Conservation (phyloP, 2,797 vertebrate species). For the Silurus aristotelis region DNA sequence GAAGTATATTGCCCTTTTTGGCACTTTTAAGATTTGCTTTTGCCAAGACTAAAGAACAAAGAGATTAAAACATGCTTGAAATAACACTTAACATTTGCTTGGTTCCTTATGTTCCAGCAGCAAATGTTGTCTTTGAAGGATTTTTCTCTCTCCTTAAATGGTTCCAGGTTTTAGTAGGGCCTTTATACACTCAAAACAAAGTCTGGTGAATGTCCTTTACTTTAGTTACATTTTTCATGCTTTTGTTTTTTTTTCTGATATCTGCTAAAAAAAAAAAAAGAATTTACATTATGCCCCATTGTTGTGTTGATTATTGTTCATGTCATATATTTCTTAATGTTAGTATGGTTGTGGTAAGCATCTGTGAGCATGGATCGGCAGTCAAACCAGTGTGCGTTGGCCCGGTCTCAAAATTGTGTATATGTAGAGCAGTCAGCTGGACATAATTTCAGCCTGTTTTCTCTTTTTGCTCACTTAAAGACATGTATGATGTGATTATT, state of each 20-base stretch:
- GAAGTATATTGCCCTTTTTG: neutral
- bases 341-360: neutral
- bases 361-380: neutral
- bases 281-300: neutral
- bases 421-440: neutral
- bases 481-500: constrained; percentile 23
- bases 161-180: constrained; percentile 48
- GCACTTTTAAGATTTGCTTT: constrained; percentile 5
- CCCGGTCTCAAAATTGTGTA: neutral
- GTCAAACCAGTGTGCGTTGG: neutral
- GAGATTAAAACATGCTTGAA: constrained; percentile 44
- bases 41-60: constrained; percentile 45
- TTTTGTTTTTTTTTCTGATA: neutral
- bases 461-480: constrained; percentile 26
- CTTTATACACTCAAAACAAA: constrained; percentile 15
- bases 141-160: constrained; percentile 40
- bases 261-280: neutral
- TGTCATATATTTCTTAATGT: constrained; percentile 14
- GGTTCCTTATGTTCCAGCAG: constrained; percentile 51
- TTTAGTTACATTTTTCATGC: constrained; percentile 20
- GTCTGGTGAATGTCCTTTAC: constrained; percentile 37
- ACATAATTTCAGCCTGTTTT: constrained; percentile 10
- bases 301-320: constrained; percentile 28
- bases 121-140: constrained; percentile 42
- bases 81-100: constrained; percentile 49